Evolutionary conservation across 2,113 vertebrate species (phyloP).

Genomic region (Speoplatyrhinus poulsoni): DNA sequence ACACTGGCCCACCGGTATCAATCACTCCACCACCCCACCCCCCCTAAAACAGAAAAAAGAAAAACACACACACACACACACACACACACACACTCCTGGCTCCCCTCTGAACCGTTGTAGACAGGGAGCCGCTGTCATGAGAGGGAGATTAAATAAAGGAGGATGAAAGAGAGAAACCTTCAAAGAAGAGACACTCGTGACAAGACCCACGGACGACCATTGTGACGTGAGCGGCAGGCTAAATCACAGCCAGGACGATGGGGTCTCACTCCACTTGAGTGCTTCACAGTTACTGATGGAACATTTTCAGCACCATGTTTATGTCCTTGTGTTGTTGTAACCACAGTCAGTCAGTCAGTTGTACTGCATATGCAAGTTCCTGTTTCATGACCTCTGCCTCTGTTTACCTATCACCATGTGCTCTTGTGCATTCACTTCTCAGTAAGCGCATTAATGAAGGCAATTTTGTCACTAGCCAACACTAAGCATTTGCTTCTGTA

Average conservation of each 20-base stretch:
- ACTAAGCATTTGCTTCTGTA: constrained; percentile 24
- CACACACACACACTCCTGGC: constrained; percentile 32
- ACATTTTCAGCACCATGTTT: too few relatives aligned
- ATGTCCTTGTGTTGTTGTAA: too few relatives aligned
- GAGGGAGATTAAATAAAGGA: constrained; percentile 48
- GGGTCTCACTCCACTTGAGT: not conserved
- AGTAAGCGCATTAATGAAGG: constrained; percentile 33
- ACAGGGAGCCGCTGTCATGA: constrained; percentile 37
- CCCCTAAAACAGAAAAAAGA: not conserved
- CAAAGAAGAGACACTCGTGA: constrained; percentile 38
- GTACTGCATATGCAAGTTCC: not conserved
- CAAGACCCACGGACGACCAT: constrained; percentile 30
- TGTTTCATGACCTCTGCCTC: not conserved
- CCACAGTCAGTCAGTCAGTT: not conserved
- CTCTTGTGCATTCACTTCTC: constrained; percentile 3
- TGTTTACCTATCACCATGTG: constrained; percentile 13
- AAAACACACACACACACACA: not conserved
- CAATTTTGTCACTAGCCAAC: constrained; percentile 37
- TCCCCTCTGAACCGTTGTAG: constrained; percentile 46
- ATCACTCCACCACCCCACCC: constrained; percentile 32
- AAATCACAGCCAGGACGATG: constrained; percentile 25
- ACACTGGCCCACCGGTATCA: constrained; percentile 48
- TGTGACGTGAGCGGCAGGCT: constrained; percentile 29
- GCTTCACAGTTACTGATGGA: too few relatives aligned
- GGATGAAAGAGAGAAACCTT: constrained; percentile 64